Conservation (phyloP, 2,113 vertebrate genomes). For the Notarius lentiginosus region DNA sequence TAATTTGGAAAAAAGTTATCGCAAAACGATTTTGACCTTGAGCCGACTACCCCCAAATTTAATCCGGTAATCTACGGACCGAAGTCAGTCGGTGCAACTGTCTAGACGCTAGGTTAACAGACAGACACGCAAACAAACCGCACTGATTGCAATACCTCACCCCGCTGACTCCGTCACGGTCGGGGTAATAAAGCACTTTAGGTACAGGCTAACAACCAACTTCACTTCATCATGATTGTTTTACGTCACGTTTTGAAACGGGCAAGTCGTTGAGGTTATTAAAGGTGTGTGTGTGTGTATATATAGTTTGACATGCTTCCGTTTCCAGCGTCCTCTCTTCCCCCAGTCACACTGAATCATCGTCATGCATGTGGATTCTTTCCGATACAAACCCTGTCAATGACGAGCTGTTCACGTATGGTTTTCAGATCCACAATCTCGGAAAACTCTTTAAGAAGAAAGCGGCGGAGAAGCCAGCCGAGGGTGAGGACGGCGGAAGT, state of each 20-base stretch:
- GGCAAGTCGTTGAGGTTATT: not conserved
- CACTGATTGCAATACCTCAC: no score
- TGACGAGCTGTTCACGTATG: not conserved
- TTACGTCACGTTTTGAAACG: not conserved
- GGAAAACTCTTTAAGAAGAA: slow-evolving; percentile 70
- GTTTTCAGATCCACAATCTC: slow-evolving; percentile 67
- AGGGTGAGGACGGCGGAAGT: slow-evolving; percentile 53
- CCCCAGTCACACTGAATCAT: not conserved
- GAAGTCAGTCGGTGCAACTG: no score
- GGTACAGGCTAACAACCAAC: not conserved
- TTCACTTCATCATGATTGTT: not conserved
- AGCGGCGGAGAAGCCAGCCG: slow-evolving; percentile 58
- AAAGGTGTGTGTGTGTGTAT: not conserved
- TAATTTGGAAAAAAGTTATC: no score
- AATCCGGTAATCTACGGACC: no score
- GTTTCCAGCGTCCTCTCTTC: not conserved
- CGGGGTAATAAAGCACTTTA: not conserved
- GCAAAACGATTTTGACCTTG: no score
- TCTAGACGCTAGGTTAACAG: no score
- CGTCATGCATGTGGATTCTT: not conserved
- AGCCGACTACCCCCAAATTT: no score
- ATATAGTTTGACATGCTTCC: not conserved
- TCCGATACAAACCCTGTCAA: not conserved
- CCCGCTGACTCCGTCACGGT: no score
- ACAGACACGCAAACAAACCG: no score